Evolutionary conservation across 2,113 vertebrate genomes (phyloP).

Genomic region (Ammodytes dubius): DNA sequence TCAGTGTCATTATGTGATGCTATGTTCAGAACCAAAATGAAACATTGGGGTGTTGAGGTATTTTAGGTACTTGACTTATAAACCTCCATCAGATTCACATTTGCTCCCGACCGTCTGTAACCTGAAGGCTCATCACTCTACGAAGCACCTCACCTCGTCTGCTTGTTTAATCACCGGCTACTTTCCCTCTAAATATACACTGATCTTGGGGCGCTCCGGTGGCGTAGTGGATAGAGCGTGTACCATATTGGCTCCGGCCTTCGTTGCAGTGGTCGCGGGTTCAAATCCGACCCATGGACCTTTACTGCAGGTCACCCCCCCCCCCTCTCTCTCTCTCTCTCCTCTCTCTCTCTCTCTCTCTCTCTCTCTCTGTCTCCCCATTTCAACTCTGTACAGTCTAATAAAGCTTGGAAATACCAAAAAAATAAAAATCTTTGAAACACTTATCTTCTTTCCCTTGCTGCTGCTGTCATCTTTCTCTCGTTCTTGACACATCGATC

Average conservation of each 20-base stretch:
- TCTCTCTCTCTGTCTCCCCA: no score
- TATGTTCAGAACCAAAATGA: constrained; percentile 52
- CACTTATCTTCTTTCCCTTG: not conserved
- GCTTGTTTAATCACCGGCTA: constrained; percentile 8
- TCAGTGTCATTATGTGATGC: constrained; percentile 34
- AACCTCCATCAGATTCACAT: constrained; percentile 45
- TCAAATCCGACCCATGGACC: no score
- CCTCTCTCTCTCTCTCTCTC: no score
- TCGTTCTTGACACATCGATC: not conserved
- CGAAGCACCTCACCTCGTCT: constrained; percentile 15
- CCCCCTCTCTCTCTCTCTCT: no score
- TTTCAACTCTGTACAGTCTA: no score
- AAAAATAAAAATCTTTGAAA: constrained; percentile 30
- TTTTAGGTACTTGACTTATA: constrained; percentile 51
- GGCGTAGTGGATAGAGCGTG: no score
- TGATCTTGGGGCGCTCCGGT: not conserved
- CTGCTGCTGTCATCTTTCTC: constrained; percentile 32
- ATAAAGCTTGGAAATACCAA: no score
- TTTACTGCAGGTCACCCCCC: no score
- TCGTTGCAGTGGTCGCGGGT: no score
- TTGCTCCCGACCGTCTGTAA: constrained; percentile 14
- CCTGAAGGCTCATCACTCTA: constrained; percentile 40
- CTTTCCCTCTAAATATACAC: constrained; percentile 38
- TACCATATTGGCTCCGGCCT: no score
- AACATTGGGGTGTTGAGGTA: constrained; percentile 44